phyloP scores from a whole-genome alignment of 1,140 invertebrate genomes.

The Callitettix versicolor region DNA sequence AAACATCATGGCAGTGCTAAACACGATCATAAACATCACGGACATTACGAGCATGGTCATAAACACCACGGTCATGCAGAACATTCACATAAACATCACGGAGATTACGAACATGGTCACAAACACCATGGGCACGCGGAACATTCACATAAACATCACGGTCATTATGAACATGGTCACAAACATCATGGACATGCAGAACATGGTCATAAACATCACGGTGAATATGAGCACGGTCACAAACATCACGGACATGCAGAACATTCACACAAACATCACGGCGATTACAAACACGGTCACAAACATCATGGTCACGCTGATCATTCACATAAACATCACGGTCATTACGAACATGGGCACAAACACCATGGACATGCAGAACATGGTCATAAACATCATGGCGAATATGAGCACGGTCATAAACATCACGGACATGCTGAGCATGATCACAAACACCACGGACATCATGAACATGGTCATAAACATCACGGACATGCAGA shows the following conservation, averaged over 20 bases:
- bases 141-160: constrained; percentile 5
- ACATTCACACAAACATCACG: constrained; percentile 1
- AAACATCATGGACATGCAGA: constrained; percentile 9
- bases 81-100: constrained; percentile 12
- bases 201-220: constrained; percentile 9
- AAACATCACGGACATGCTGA: constrained; percentile 3
- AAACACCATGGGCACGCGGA: constrained; percentile 5
- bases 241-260: constrained; percentile 9
- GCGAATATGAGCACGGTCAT: neutral
- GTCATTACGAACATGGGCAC: neutral
- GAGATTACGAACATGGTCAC: constrained; percentile 5
- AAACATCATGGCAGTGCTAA: constrained; percentile 12
- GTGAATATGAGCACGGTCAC: neutral
- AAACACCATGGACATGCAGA: neutral
- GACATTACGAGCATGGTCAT: constrained; percentile 8
- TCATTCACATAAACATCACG: constrained; percentile 6
- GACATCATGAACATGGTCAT: neutral
- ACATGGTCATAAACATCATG: constrained; percentile 5
- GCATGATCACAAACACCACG: constrained; percentile 3
- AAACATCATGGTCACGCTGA: constrained; percentile 1
- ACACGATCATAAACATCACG: constrained; percentile 13
- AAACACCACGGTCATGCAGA: constrained; percentile 14
- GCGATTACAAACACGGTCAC: neutral
- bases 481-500: constrained; percentile 4
- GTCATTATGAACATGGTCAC: neutral